These are phyloP conservation scores for Acanthurus leucopareius DNA, from an alignment of 2,797 vertebrate species.

Conservation along the genomic window DNA sequence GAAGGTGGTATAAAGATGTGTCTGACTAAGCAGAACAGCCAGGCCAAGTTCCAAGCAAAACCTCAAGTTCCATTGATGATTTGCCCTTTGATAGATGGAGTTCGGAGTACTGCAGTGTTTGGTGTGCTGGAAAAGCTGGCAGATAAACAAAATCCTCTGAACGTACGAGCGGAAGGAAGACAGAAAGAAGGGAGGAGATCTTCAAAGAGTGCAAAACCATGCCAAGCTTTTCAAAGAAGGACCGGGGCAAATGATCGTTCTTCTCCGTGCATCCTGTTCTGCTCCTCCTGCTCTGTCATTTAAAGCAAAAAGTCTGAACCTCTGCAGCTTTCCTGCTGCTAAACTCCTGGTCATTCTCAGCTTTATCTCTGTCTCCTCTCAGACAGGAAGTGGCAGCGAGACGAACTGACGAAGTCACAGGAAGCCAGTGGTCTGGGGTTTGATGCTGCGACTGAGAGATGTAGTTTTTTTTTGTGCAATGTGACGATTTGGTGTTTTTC, in stretches of 20 bases:
- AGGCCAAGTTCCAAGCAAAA: constrained; percentile 56
- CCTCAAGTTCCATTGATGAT: constrained; percentile 41
- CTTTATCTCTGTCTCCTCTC: constrained; percentile 9
- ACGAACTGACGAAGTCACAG: constrained; percentile 28
- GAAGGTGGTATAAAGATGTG: constrained; percentile 24
- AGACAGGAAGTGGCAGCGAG: constrained; percentile 53
- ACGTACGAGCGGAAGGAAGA: constrained; percentile 51
- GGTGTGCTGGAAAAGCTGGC: constrained; percentile 43
- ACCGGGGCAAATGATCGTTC: constrained; percentile 29
- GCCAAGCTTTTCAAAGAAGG: constrained; percentile 46
- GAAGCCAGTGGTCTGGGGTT: constrained; percentile 16
- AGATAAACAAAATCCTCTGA: constrained; percentile 45
- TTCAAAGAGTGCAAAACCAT: constrained; percentile 53
- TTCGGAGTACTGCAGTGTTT: constrained; percentile 51
- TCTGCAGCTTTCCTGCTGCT: constrained; percentile 18
- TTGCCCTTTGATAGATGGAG: constrained; percentile 57
- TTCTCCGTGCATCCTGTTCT: constrained; percentile 25
- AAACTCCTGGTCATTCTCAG: constrained; percentile 10
- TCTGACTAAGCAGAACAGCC: constrained; percentile 40
- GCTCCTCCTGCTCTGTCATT: constrained; percentile 45
- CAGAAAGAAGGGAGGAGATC: constrained; percentile 38
- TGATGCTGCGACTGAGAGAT: constrained; percentile 1
- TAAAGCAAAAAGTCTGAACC: constrained; percentile 26
- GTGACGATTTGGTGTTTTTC: constrained; percentile 26
- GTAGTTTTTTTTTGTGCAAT: not conserved